A percentile compares a stretch with the other conserved stretches of the same genome.
Evolutionary conservation across 2,797 vertebrate genomes (phyloP).

Genomic region (Allobates femoralis): DNA sequence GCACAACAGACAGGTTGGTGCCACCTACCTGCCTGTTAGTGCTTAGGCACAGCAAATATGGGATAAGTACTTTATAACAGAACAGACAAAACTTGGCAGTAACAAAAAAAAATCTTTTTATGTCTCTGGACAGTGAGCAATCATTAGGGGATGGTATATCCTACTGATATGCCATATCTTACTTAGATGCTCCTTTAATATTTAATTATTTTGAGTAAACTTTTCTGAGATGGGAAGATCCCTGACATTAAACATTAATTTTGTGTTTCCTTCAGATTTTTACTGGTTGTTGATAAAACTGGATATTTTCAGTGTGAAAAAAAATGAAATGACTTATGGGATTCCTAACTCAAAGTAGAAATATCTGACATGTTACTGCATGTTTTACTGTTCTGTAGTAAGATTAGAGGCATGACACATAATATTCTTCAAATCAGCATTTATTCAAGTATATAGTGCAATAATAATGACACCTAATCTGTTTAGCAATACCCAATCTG

Average conservation of each 20-base stretch:
- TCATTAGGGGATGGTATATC: too few species aligned
- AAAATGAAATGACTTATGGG: background rate
- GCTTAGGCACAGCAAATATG: too few species aligned
- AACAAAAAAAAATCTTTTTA: too few species aligned
- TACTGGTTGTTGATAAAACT: background rate
- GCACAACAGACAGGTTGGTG: too few species aligned
- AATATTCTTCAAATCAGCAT: constrained; percentile 36
- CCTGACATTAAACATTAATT: background rate
- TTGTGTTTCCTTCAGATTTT: background rate
- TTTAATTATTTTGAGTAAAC: too few species aligned
- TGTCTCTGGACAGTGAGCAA: too few species aligned
- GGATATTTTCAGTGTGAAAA: background rate
- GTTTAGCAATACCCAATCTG: constrained; percentile 32
- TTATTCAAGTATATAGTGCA: constrained; percentile 30
- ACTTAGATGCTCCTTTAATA: too few species aligned
- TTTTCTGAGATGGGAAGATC: background rate
- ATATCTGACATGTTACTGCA: constrained; percentile 20
- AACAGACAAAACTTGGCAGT: too few species aligned
- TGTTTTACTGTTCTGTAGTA: constrained; percentile 16
- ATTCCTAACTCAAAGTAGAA: background rate
- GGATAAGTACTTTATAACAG: too few species aligned
- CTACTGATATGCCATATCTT: too few species aligned
- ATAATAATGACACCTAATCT: constrained; percentile 45
- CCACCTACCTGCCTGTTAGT: too few species aligned
- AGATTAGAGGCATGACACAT: constrained; percentile 2